Percentiles rank a stretch among this genome's conserved stretches.
Conservation (phyloP, 2,113 vertebrate genomes). For the Heterotilapia buettikoferi region DNA sequence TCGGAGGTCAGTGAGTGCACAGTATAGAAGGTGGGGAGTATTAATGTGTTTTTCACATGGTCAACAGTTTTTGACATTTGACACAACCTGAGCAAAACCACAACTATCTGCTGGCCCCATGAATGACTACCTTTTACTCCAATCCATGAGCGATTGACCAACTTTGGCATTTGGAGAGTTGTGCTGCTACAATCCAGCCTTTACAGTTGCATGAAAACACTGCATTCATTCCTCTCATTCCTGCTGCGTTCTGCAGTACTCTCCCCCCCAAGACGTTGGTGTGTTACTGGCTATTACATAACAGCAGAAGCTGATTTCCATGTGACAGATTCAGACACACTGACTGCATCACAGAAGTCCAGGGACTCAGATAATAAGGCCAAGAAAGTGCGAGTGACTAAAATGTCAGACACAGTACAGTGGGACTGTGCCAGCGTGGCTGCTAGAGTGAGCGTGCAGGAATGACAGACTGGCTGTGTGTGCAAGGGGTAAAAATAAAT, state of each 20-base stretch:
- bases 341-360: conserved; percentile 15
- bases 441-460: not conserved
- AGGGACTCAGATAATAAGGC: not conserved
- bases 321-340: conserved; percentile 41
- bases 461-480: not conserved
- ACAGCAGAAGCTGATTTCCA: conserved; percentile 33
- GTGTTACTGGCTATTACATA: conserved; percentile 52
- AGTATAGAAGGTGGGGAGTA: not conserved
- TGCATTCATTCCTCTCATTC: conserved; percentile 6
- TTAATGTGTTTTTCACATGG: not conserved
- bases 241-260: not conserved
- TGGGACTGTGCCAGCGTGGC: not conserved
- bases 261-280: conserved; percentile 11
- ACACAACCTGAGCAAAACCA: not conserved
- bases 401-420: not conserved
- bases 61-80: not conserved
- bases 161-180: not conserved
- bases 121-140: not conserved
- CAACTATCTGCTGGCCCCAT: not conserved
- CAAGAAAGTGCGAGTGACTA: not conserved
- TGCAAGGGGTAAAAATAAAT: not conserved
- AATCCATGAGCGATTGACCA: not conserved
- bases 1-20: not conserved
- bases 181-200: not conserved
- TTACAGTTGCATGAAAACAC: not conserved